Percentiles rank a stretch among this genome's conserved stretches.
Conservation (phyloP, 2,888 invertebrate genomes). For the Tenthredo livida region DNA sequence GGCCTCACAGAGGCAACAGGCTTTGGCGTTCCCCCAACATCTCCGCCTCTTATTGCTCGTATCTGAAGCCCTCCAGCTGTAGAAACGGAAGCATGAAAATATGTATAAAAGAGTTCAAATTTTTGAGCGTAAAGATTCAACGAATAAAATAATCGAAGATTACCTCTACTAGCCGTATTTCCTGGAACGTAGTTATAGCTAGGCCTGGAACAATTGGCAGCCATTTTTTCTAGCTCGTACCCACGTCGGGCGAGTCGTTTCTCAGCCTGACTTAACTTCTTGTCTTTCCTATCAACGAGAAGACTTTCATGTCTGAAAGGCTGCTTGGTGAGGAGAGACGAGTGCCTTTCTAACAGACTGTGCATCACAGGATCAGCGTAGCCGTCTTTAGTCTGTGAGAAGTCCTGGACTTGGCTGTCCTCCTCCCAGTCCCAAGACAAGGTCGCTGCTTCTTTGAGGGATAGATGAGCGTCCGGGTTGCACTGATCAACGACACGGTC, state of each 20-base stretch:
- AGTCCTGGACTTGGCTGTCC: conserved; percentile 89
- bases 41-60: conserved; percentile 81
- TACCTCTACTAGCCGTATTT: conserved; percentile 75
- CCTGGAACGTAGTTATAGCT: conserved; percentile 79
- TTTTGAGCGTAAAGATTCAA: not conserved
- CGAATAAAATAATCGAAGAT: not conserved
- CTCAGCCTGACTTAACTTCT: conserved; percentile 95
- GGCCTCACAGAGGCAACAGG: conserved; percentile 88
- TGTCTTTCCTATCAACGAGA: conserved; percentile 95
- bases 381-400: conserved; percentile 85
- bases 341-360: conserved; percentile 82
- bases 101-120: not conserved
- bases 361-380: conserved; percentile 92
- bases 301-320: conserved; percentile 98
- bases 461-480: conserved; percentile 96
- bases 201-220: conserved; percentile 82
- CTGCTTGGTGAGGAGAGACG: conserved; percentile 86
- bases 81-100: conserved; percentile 50
- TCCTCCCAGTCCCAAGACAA: conserved; percentile 94
- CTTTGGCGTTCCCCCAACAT: conserved; percentile 83
- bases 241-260: conserved; percentile 95
- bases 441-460: conserved; percentile 93
- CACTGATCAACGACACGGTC: conserved; percentile 99
- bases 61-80: conserved; percentile 79
- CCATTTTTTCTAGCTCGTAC: conserved; percentile 96